Evolutionary conservation across 2,888 invertebrate genomes (phyloP), one percentile per base, ranked within the genome.

Genomic region (Leptopilina syphax): DNA sequence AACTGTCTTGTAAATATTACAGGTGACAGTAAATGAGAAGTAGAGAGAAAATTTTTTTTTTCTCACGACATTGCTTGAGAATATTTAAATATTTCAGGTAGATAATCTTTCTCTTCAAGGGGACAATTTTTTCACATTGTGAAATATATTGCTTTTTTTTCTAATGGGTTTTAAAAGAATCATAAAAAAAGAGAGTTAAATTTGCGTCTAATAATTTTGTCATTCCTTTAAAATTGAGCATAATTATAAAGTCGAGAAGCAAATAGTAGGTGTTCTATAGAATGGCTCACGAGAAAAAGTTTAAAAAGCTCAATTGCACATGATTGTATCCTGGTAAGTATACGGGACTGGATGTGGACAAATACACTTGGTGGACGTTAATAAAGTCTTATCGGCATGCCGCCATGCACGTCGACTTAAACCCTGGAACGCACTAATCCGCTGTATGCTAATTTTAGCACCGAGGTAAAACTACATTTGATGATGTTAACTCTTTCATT

Each of bases 381-480:
- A 90, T 90, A 90, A 90, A 90, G 87, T 90, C 90, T 90, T 90
- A 90, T 90, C 90, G 88, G 89, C 82, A 83, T 81, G 84, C 87
- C 83, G 84, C 90, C 90, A 89, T 89, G 89, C 89, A 88, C 88
- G 89, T 88, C 87, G 89, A 89, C 90, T 89, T 90, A 88, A 87
- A 87, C 84, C 89, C 86, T 85, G 85, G 84, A 84, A 87, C 88
- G 86, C 87, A 86, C 84, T 65, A 63, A 76, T 63, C 63, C 34
- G 34, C 76, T n/a, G 24, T 70, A 88, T 89, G 89, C 88, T 90
- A 90, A 90, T 90, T 89, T 87, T 76, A 78, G 82, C 65, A 44
- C 63, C 63, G 47, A 13, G 13, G 24, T 50, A 77, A 65, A 63
- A 65, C 34, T 34, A 13, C 54, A 70, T 70, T 54, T 54, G 70